Evolutionary conservation across 2,888 invertebrate genomes (phyloP), one percentile per base, ranked within the genome.

Genomic region (Macropis europaea): DNA sequence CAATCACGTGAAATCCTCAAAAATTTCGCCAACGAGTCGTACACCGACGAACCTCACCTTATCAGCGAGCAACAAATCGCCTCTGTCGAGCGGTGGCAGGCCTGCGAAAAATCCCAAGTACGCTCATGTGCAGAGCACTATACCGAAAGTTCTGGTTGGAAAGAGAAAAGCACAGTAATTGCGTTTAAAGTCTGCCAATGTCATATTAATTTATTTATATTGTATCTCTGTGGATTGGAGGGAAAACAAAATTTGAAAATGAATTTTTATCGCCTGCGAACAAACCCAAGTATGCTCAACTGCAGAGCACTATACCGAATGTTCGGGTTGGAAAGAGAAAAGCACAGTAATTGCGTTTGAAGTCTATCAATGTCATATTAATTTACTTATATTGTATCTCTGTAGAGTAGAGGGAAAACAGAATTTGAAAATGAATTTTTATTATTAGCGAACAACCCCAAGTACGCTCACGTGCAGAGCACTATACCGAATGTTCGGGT

Each of bases 241-340:
- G n/a, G n/a, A n/a, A n/a, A n/a, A n/a, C n/a, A n/a, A n/a, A n/a
- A n/a, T n/a, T n/a, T n/a, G n/a, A n/a, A n/a, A n/a, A n/a, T n/a
- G n/a, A n/a, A n/a, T n/a, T n/a, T n/a, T n/a, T n/a, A n/a, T n/a
- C n/a, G n/a, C 7, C 47, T 5, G 6, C 62, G 17, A 79, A 68
- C 67, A 82, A 74, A 60, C 52, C 80, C 0, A 85, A 79, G 50
- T 85, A 81, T 43, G 76, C 81, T 0, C 82, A 82, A 30, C 63
- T 85, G 1, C 75, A 76, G 45, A 84, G 84, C 32, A 84, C 79
- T 0, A 82, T 84, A 66, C 77, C 81, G 11, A 86, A 84, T 61
- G 1, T 5, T 0, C 3, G 1, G 9, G 17, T 15, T 6, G 7
- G 2, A 7, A 28, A 17, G 5, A 61, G 28, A 24, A 69, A 59